Conservation (phyloP, 2,888 invertebrate genomes). For the Eulithis prunata region DNA sequence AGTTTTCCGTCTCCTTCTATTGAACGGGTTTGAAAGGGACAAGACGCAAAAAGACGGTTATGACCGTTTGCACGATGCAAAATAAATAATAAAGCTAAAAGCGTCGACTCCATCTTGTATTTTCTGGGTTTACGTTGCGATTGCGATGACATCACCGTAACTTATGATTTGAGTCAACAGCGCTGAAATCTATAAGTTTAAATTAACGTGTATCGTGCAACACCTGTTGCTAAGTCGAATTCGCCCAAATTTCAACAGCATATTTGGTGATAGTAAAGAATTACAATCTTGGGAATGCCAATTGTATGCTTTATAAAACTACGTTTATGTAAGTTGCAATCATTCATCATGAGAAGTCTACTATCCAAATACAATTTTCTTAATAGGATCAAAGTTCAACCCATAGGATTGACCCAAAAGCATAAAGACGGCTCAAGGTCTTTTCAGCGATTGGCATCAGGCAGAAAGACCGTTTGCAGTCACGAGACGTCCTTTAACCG, state of each 20-base stretch:
- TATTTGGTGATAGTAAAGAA: constrained; percentile 10
- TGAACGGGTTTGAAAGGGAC: constrained; percentile 61
- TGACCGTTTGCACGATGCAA: constrained; percentile 72
- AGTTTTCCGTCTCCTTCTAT: constrained; percentile 58
- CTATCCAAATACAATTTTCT: not conserved
- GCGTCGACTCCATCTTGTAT: constrained; percentile 65
- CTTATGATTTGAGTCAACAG: constrained; percentile 78
- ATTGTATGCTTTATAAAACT: not conserved
- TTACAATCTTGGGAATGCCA: not conserved
- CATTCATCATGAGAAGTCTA: not conserved
- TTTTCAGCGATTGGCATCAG: constrained; percentile 22
- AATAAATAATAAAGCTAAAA: constrained; percentile 75
- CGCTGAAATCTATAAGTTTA: constrained; percentile 48
- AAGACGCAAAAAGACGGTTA: constrained; percentile 72
- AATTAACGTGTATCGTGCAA: constrained; percentile 54
- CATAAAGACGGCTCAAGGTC: constrained; percentile 22
- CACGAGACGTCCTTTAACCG: constrained; percentile 48
- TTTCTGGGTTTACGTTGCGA: constrained; percentile 61
- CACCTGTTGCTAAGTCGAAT: constrained; percentile 59
- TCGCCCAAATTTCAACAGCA: constrained; percentile 41
- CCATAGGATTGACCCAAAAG: constrained; percentile 12
- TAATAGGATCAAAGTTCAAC: constrained; percentile 6
- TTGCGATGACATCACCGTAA: constrained; percentile 77
- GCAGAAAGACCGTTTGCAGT: constrained; percentile 30
- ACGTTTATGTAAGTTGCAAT: not conserved